phyloP scores from a whole-genome alignment of 2,113 vertebrate genomes.

The Channa argus region DNA sequence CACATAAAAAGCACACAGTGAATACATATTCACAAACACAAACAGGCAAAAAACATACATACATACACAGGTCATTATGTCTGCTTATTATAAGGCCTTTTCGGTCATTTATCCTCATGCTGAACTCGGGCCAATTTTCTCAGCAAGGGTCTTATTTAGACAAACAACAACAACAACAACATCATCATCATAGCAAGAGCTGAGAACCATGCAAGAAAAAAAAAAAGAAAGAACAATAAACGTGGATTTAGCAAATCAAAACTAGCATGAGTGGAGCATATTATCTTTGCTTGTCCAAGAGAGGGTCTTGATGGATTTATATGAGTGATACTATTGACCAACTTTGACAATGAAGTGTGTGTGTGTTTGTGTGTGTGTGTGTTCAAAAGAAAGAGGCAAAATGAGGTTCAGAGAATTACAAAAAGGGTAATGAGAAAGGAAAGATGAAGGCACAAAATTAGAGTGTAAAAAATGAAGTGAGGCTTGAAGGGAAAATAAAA shows the following conservation, averaged over 20 bases:
- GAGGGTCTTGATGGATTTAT: constrained; percentile 33
- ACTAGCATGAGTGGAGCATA: constrained; percentile 24
- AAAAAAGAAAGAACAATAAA: constrained; percentile 33
- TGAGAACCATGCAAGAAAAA: constrained; percentile 16
- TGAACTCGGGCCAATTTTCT: constrained; percentile 72
- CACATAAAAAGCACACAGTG: constrained; percentile 54
- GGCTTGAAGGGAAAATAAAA: constrained; percentile 33
- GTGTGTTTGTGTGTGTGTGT: neutral
- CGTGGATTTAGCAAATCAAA: constrained; percentile 56
- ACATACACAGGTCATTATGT: constrained; percentile 65
- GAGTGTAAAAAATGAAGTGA: constrained; percentile 14
- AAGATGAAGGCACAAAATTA: constrained; percentile 37
- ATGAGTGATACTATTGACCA: constrained; percentile 1
- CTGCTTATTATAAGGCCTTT: constrained; percentile 69
- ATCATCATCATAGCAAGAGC: constrained; percentile 61
- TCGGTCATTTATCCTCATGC: constrained; percentile 70
- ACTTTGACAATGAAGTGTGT: neutral
- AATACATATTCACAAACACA: constrained; percentile 55
- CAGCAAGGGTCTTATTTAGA: constrained; percentile 68
- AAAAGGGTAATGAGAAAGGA: constrained; percentile 32
- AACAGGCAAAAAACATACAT: neutral
- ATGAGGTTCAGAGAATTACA: constrained; percentile 15
- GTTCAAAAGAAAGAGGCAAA: neutral
- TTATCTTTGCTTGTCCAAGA: constrained; percentile 16
- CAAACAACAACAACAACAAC: constrained; percentile 66